Conservation (phyloP, 1,140 invertebrate species). For the Leptestheria dahalacensis region DNA sequence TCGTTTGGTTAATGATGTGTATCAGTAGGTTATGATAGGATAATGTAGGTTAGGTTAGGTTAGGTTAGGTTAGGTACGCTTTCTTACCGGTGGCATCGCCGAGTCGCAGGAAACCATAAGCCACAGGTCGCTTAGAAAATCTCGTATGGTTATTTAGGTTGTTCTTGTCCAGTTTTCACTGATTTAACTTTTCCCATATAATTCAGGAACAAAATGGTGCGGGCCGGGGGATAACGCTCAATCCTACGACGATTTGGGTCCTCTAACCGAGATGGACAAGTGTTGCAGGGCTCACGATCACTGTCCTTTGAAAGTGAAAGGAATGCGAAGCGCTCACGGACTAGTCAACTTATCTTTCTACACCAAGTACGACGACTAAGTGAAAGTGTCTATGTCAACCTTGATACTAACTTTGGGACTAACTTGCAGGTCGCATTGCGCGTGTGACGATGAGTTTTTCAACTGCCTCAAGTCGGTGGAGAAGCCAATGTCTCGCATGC, state of each 20-base stretch:
- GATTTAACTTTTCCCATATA: slow-evolving; percentile 8
- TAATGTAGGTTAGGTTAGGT: too few species aligned
- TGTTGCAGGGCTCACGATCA: slow-evolving; percentile 76
- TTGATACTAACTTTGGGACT: not conserved
- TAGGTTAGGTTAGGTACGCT: too few species aligned
- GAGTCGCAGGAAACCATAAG: too few species aligned
- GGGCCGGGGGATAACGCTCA: slow-evolving; percentile 66
- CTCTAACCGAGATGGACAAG: slow-evolving; percentile 49
- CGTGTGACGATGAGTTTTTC: slow-evolving; percentile 64
- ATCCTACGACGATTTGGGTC: slow-evolving; percentile 65
- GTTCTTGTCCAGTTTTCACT: not conserved
- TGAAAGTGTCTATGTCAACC: not conserved
- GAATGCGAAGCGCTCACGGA: slow-evolving; percentile 56
- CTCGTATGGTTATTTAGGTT: not conserved
- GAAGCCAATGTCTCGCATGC: slow-evolving; percentile 48
- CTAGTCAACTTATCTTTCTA: slow-evolving; percentile 67
- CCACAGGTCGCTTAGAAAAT: too few species aligned
- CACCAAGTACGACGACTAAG: slow-evolving; percentile 49
- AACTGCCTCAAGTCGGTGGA: slow-evolving; percentile 60
- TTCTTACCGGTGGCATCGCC: too few species aligned
- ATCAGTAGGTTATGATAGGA: too few species aligned
- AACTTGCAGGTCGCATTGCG: slow-evolving; percentile 53
- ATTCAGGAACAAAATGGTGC: slow-evolving; percentile 73
- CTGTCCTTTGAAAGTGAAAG: slow-evolving; percentile 54
- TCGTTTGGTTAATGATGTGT: too few species aligned